A percentile compares a stretch with the other conserved stretches of the same genome.
Evolutionary conservation across 1,140 invertebrate species (phyloP).

Genomic region (Charaxes varanes): DNA sequence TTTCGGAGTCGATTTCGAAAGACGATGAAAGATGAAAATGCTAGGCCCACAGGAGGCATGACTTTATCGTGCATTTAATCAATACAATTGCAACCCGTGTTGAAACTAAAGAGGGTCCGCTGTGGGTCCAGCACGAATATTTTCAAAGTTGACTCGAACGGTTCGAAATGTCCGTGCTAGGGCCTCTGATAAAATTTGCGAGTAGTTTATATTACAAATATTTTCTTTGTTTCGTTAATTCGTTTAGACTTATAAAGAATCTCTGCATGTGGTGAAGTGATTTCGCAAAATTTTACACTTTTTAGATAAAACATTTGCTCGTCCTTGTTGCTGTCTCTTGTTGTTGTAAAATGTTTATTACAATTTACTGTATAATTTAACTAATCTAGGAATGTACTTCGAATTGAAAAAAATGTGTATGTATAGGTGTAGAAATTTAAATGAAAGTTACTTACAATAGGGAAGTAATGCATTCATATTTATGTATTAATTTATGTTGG

Average conservation of each 20-base stretch:
- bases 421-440: conserved; percentile 47
- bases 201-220: too few species aligned
- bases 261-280: conserved; percentile 4
- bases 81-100: too few species aligned
- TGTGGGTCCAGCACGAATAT: too few species aligned
- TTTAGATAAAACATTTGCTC: conserved; percentile 25
- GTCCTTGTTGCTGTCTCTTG: conserved; percentile 57
- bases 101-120: too few species aligned
- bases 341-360: conserved; percentile 69
- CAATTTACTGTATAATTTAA: conserved; percentile 52
- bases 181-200: too few species aligned
- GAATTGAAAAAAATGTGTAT: conserved; percentile 40
- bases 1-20: too few species aligned
- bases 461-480: conserved; percentile 47
- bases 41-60: too few species aligned
- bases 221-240: conserved; percentile 7
- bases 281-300: conserved; percentile 11
- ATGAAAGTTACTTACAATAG: conserved; percentile 42
- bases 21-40: too few species aligned
- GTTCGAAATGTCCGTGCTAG: too few species aligned
- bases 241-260: not conserved
- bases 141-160: too few species aligned
- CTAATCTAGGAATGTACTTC: conserved; percentile 50
- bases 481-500: not conserved
- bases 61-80: too few species aligned